phyloP scores from a whole-genome alignment of 2,113 vertebrate species.

The Triplophysa rosa region DNA sequence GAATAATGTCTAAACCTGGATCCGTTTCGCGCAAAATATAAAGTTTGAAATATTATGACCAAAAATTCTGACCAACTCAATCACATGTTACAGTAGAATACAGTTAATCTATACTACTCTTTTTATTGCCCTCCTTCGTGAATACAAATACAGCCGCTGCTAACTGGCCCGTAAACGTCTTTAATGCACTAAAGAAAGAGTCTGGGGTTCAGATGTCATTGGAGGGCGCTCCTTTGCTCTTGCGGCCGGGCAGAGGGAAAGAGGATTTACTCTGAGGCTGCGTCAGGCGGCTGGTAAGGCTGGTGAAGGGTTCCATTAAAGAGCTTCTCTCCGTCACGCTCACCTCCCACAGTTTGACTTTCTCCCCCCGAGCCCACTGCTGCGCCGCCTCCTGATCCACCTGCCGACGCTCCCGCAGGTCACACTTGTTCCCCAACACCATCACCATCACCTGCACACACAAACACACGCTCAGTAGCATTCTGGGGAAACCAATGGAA shows the following conservation, averaged over 20 bases:
- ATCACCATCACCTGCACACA: slow-evolving; percentile 83
- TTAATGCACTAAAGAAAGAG: neutral
- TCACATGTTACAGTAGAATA: too few species aligned
- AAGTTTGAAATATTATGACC: too few species aligned
- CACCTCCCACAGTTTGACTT: slow-evolving; percentile 94
- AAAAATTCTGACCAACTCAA: too few species aligned
- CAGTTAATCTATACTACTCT: too few species aligned
- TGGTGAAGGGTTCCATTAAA: slow-evolving; percentile 89
- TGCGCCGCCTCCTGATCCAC: slow-evolving; percentile 87
- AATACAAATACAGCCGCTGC: neutral
- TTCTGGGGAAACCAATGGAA: too few species aligned
- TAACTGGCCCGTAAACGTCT: neutral
- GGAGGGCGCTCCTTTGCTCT: slow-evolving; percentile 84
- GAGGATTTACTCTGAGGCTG: slow-evolving; percentile 92
- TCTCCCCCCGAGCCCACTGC: slow-evolving; percentile 88
- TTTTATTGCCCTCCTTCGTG: neutral
- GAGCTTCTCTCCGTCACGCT: slow-evolving; percentile 84
- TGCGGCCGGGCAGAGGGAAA: slow-evolving; percentile 91
- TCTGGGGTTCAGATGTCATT: slow-evolving; percentile 76
- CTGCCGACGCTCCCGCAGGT: slow-evolving; percentile 84
- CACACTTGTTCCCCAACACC: slow-evolving; percentile 90
- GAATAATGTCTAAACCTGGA: too few species aligned
- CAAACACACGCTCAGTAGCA: neutral
- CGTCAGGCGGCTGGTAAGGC: slow-evolving; percentile 88
- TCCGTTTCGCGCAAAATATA: too few species aligned